phyloP scores from a whole-genome alignment of 2,888 invertebrate species.

The Hetaerina titia region DNA sequence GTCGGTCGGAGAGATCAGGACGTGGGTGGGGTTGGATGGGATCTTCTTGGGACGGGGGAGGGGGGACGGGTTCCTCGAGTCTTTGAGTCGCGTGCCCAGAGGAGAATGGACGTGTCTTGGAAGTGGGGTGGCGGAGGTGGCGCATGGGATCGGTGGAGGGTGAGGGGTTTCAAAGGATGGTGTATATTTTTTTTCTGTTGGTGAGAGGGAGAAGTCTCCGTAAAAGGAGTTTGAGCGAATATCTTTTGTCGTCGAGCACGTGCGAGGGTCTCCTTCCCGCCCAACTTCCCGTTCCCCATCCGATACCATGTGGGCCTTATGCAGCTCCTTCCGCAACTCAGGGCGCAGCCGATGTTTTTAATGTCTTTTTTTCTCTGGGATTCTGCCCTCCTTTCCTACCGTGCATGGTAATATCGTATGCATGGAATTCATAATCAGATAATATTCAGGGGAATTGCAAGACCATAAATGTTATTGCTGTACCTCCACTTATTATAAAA shows the following conservation, averaged over 20 bases:
- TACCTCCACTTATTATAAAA: too few relatives aligned
- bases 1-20: neutral
- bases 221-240: conserved; percentile 57
- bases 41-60: neutral
- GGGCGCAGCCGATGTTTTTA: neutral
- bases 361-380: neutral
- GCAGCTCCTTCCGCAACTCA: neutral
- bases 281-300: neutral
- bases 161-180: neutral
- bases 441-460: neutral
- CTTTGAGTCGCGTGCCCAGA: conserved; percentile 51
- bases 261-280: conserved; percentile 35
- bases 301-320: neutral
- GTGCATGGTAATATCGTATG: neutral
- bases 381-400: neutral
- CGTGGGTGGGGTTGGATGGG: neutral
- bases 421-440: too few relatives aligned
- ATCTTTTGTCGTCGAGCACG: conserved; percentile 50
- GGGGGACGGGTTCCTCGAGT: neutral
- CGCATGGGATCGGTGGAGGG: neutral
- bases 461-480: neutral
- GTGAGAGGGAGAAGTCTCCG: neutral
- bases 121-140: neutral
- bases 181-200: neutral
- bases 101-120: neutral